A percentile compares a stretch with the other conserved stretches of the same genome.
These are phyloP conservation scores for Malthinus seriepunctatus DNA, from an alignment of 2,888 invertebrate genomes.

Conservation along the genomic window DNA sequence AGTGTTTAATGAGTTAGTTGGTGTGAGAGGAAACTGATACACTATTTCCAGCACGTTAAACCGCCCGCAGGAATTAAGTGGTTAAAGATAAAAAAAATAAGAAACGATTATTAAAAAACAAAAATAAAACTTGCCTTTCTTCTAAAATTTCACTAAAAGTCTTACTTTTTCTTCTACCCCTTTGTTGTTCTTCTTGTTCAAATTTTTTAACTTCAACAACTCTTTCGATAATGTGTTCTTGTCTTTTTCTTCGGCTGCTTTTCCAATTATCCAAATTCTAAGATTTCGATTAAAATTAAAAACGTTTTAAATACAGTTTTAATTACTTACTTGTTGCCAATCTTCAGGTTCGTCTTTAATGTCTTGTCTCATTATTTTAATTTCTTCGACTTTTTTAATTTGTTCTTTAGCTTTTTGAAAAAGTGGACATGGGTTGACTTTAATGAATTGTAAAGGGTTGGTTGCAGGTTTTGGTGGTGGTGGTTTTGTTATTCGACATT, in stretches of 20 bases:
- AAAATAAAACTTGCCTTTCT: constrained; percentile 65
- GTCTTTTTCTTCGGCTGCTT: constrained; percentile 87
- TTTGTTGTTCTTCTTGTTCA: constrained; percentile 70
- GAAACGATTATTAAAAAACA: neutral
- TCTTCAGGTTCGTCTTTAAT: constrained; percentile 84
- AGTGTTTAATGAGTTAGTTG: neutral
- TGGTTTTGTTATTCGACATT: constrained; percentile 66
- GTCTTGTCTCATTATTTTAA: constrained; percentile 80
- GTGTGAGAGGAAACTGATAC: too few species aligned
- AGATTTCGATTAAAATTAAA: too few species aligned
- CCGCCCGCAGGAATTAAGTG: too few species aligned
- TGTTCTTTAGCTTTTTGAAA: constrained; percentile 85
- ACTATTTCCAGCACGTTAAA: too few species aligned
- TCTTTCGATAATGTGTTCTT: constrained; percentile 87
- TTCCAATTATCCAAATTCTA: constrained; percentile 95
- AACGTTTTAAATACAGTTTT: neutral
- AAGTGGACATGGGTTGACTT: constrained; percentile 85
- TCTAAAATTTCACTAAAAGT: constrained; percentile 95
- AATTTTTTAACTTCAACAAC: constrained; percentile 88
- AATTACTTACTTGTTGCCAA: constrained; percentile 84
- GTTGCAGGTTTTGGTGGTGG: constrained; percentile 82
- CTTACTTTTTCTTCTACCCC: constrained; percentile 79
- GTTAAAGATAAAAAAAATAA: too few species aligned
- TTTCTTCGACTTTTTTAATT: constrained; percentile 81
- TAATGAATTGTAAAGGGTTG: constrained; percentile 88